Evolutionary conservation across 2,113 vertebrate species (phyloP).

Genomic region (Falcunculus frontatus): DNA sequence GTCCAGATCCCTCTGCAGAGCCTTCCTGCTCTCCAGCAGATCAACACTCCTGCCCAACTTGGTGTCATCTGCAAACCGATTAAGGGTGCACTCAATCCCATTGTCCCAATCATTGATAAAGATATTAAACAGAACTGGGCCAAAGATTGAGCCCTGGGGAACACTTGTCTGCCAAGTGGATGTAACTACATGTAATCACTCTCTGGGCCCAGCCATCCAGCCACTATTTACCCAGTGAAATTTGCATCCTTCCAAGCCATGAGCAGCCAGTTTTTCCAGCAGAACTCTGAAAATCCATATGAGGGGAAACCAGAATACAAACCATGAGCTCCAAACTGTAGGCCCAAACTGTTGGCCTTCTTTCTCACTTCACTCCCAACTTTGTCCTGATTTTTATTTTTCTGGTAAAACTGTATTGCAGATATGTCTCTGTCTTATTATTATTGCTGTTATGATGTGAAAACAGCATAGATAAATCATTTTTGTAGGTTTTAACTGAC

Average conservation of each 20-base stretch:
- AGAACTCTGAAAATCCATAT: background rate
- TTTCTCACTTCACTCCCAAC: background rate
- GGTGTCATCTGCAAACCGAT: background rate
- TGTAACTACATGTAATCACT: background rate
- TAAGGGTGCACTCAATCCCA: too few relatives aligned
- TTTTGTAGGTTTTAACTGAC: background rate
- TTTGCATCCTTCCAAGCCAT: background rate
- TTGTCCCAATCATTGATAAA: background rate
- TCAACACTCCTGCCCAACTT: fast-evolving
- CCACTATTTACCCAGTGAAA: background rate
- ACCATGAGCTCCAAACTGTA: background rate
- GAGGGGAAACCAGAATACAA: background rate
- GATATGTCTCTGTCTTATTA: background rate
- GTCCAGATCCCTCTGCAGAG: background rate
- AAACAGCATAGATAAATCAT: background rate
- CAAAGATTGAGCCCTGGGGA: background rate
- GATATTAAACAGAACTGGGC: background rate
- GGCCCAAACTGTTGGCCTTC: background rate
- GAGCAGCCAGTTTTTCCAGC: background rate
- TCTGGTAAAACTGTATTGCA: background rate
- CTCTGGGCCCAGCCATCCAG: background rate
- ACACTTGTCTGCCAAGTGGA: background rate
- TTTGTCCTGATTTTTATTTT: background rate
- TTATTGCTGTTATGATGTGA: background rate
- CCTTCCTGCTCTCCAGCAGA: background rate